These are phyloP conservation scores for Forficula auricularia DNA, from an alignment of 1,140 invertebrate genomes.

Conservation along the genomic window DNA sequence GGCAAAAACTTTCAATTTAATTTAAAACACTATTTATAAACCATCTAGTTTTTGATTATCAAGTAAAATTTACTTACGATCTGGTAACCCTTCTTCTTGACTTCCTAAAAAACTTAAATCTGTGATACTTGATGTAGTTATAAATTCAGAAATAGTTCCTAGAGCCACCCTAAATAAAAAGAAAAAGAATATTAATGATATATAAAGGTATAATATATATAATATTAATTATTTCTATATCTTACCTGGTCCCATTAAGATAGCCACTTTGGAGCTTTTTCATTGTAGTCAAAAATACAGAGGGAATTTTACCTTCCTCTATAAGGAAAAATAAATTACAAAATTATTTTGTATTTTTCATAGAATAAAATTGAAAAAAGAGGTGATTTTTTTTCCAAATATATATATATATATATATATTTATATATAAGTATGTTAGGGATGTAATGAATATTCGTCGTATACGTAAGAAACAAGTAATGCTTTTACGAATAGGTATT, in stretches of 20 bases:
- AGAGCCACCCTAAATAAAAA: slow-evolving; percentile 55
- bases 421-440: no score
- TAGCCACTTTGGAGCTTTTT: slow-evolving; percentile 97
- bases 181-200: slow-evolving; percentile 7
- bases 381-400: no score
- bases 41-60: no score
- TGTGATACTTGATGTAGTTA: slow-evolving; percentile 89
- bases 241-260: slow-evolving; percentile 76
- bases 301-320: slow-evolving; percentile 83
- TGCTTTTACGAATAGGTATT: no score
- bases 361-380: no score
- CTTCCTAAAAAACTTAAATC: slow-evolving; percentile 87
- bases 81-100: slow-evolving; percentile 75
- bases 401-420: no score
- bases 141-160: slow-evolving; percentile 77
- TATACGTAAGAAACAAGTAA: no score
- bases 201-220: not conserved
- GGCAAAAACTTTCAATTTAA: no score
- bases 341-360: no score
- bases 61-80: slow-evolving; percentile 40
- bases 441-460: no score
- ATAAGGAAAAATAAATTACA: no score
- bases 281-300: slow-evolving; percentile 91
- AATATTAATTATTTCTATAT: not conserved
- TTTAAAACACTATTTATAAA: no score